Evolutionary conservation across 2,888 invertebrate species (phyloP), one percentile per base, ranked within the genome.

Genomic region (Argynnis bischoffii): DNA sequence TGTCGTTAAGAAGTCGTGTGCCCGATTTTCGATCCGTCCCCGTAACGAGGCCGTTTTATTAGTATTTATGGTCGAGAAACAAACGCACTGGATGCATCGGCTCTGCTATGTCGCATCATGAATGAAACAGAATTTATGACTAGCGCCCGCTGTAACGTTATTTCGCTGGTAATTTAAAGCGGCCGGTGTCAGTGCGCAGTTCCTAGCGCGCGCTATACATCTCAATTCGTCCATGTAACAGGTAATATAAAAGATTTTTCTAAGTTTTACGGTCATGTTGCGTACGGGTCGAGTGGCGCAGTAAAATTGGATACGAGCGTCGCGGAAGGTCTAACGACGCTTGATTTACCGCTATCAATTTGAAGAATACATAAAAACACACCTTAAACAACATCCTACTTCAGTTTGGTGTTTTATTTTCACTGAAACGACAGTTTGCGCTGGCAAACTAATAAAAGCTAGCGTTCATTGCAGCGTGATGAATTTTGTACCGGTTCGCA

Each of bases 1-100:
- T 92, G 91, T 90, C 89, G 91, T 92, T 92, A 92, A 92, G 90
- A 87, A 91, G 90, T 88, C 90, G 89, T 90, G 91, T 90, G 91
- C 91, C 90, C 89, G 92, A 92, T 92, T 91, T 91, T 92, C 89
- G 89, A 90, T 87, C 84, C 86, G 90, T 88, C 89, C 86, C 86
- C 82, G 87, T 90, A 90, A 91, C 91, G 89, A 91, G 91, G 85
- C 79, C 86, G 81, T 87, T 92, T 92, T 92, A 91, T 91, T 91
- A 87, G 90, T 90, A 91, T 91, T 92, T 92, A 91, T 91, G 88
- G 87, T 81, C 84, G 84, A 80, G 87, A 87, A 88, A 87, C 89
- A 89, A 87, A 87, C 86, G 83, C 80, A 81, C 78, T 80, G 79
- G 80, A 81, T 82, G 84, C 85, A 82, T 81, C 74, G 77, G 79